Percentiles rank a stretch among this genome's conserved stretches.
Evolutionary conservation across 2,888 invertebrate species (phyloP).

Genomic region (Agriotes lineatus): DNA sequence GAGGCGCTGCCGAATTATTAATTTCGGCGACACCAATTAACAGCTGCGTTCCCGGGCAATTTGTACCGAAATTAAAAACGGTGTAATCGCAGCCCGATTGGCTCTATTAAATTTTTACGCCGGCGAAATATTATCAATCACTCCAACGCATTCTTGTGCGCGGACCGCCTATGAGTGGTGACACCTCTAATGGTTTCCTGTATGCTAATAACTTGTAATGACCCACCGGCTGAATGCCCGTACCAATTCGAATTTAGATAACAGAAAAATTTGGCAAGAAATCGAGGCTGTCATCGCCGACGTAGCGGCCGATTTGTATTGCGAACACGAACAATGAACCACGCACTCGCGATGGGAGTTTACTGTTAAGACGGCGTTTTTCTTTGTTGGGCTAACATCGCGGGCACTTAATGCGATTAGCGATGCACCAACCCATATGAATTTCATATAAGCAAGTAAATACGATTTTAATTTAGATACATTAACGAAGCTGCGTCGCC

Average conservation of each 20-base stretch:
- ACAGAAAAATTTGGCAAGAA: slow-evolving; percentile 29
- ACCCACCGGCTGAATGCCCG: slow-evolving; percentile 33
- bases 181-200: slow-evolving; percentile 44
- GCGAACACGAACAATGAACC: slow-evolving; percentile 18
- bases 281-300: slow-evolving; percentile 21
- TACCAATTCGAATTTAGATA: slow-evolving; percentile 42
- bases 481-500: no score
- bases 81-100: slow-evolving; percentile 14
- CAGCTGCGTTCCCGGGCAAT: slow-evolving; percentile 8
- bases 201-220: slow-evolving; percentile 42
- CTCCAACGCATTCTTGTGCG: slow-evolving; percentile 43
- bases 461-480: not conserved
- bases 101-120: slow-evolving; percentile 34
- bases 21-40: slow-evolving; percentile 8
- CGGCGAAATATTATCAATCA: slow-evolving; percentile 39
- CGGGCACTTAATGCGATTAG: not conserved
- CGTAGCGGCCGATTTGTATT: slow-evolving; percentile 27
- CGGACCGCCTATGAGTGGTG: slow-evolving; percentile 41
- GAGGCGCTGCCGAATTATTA: slow-evolving; percentile 1
- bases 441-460: not conserved
- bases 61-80: slow-evolving; percentile 22
- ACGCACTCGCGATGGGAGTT: not conserved
- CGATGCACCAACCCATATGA: not conserved
- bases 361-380: not conserved
- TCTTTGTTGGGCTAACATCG: not conserved